Conservation (phyloP, 1,140 invertebrate species). For the Pseudomyrmex flavicornis region DNA sequence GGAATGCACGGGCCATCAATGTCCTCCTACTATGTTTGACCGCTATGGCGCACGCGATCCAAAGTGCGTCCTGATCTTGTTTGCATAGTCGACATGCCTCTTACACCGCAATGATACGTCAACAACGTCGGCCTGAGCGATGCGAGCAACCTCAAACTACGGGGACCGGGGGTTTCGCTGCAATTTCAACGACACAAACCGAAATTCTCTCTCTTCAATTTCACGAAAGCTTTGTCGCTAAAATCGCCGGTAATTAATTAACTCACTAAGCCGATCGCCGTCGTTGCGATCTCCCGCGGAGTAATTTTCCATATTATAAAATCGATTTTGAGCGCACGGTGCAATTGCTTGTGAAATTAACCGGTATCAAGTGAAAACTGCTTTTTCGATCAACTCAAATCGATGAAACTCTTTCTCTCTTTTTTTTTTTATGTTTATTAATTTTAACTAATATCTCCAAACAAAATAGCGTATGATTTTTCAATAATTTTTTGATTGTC, state of each 20-base stretch:
- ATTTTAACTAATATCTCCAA: background rate
- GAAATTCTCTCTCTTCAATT: background rate
- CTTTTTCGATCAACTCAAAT: slow-evolving; percentile 18
- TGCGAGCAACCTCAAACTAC: slow-evolving; percentile 25
- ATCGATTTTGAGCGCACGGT: background rate
- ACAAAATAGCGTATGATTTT: background rate
- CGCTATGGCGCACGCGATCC: slow-evolving; percentile 5
- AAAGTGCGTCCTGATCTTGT: slow-evolving; percentile 34
- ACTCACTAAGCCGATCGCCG: slow-evolving; percentile 17
- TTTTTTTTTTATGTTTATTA: background rate
- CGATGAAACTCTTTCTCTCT: background rate
- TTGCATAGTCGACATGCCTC: slow-evolving; percentile 41
- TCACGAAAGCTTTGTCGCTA: background rate
- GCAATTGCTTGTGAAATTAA: slow-evolving; percentile 22
- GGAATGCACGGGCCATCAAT: slow-evolving; percentile 12
- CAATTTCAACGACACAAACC: background rate
- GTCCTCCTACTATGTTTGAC: background rate
- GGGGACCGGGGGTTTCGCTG: background rate
- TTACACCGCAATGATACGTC: slow-evolving; percentile 35
- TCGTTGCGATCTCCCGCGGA: background rate
- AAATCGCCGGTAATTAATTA: slow-evolving; percentile 35
- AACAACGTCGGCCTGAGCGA: slow-evolving; percentile 4
- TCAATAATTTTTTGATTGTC: no score
- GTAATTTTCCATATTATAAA: slow-evolving; percentile 8
- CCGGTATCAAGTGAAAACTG: slow-evolving; percentile 19